phyloP scores from a whole-genome alignment of 2,888 invertebrate species.

The Cantharis nigra region DNA sequence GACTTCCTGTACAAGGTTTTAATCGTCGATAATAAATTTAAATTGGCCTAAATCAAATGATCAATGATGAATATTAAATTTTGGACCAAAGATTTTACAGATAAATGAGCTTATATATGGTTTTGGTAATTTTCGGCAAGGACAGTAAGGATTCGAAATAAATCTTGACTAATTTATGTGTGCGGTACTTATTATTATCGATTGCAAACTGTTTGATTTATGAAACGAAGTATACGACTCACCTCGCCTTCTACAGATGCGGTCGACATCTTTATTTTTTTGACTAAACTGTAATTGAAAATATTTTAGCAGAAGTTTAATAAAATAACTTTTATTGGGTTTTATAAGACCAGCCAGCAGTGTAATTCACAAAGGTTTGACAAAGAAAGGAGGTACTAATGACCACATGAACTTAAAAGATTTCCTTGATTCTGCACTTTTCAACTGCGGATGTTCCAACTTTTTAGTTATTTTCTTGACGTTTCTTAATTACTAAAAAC shows the following conservation, averaged over 20 bases:
- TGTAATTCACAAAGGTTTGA: constrained; percentile 14
- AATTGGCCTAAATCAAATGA: not conserved
- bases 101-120: not conserved
- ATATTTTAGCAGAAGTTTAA: not conserved
- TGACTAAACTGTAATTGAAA: not conserved
- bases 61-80: not conserved
- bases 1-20: not conserved
- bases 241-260: not conserved
- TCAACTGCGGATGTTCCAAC: constrained; percentile 13
- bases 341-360: constrained; percentile 8
- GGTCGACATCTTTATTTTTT: not conserved
- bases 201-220: not conserved
- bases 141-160: not conserved
- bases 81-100: not conserved
- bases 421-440: constrained; percentile 26
- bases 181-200: not conserved
- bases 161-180: not conserved
- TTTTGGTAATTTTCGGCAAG: not conserved
- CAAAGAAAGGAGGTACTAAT: constrained; percentile 23
- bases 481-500: constrained; percentile 21
- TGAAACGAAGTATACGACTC: not conserved
- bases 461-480: constrained; percentile 21
- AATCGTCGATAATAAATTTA: not conserved
- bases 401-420: constrained; percentile 16
- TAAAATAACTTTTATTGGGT: not conserved